Evolutionary conservation across 2,888 invertebrate species (phyloP).

Genomic region (Mystacides longicornis): DNA sequence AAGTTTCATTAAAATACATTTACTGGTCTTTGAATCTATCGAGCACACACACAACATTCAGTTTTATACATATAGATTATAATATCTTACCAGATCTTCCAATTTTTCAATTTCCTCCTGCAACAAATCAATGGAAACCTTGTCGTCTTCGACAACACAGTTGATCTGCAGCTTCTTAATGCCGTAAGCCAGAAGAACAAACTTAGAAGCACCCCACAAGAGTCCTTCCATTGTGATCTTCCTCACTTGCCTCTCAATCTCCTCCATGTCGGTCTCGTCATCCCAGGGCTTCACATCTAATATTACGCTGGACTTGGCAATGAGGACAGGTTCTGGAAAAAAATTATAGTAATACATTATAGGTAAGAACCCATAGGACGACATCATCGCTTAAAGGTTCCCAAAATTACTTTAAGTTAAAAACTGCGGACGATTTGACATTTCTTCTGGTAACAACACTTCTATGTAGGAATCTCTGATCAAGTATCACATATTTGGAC

Average conservation of each 20-base stretch:
- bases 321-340: conserved; percentile 65
- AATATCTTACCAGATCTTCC: conserved; percentile 71
- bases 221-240: conserved; percentile 76
- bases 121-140: conserved; percentile 82
- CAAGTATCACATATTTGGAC: no score
- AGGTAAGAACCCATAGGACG: no score
- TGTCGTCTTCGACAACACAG: conserved; percentile 93
- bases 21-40: no score
- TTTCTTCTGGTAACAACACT: no score
- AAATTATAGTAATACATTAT: no score
- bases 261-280: conserved; percentile 88
- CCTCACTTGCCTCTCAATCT: conserved; percentile 74
- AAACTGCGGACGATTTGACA: no score
- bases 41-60: no score
- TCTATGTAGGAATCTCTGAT: no score
- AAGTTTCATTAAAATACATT: no score
- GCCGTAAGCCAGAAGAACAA: conserved; percentile 87
- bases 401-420: no score
- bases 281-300: conserved; percentile 92
- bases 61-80: no score
- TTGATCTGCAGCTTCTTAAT: conserved; percentile 88
- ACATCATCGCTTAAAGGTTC: no score
- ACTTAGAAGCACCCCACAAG: conserved; percentile 88
- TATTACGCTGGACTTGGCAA: conserved; percentile 92
- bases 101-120: conserved; percentile 77